Conservation (phyloP, 2,113 vertebrate species). For the Notechis scutatus region DNA sequence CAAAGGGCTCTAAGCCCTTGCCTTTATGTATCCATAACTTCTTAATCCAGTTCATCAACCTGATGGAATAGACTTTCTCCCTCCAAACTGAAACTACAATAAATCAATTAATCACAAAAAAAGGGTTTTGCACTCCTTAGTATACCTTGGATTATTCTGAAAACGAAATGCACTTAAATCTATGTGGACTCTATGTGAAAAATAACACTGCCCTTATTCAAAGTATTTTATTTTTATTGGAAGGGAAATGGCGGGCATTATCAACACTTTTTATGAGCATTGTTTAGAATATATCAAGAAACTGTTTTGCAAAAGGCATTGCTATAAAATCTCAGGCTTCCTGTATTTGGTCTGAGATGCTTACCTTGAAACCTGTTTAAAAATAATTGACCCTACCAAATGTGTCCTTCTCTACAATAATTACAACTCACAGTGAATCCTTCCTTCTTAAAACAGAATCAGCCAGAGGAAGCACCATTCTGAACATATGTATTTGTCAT, state of each 20-base stretch:
- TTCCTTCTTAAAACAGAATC: neutral
- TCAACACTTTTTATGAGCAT: neutral
- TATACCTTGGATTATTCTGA: constrained; percentile 24
- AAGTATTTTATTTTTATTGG: constrained; percentile 22
- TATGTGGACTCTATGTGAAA: constrained; percentile 9
- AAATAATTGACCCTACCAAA: neutral
- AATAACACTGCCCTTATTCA: constrained; percentile 14
- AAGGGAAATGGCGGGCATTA: constrained; percentile 3
- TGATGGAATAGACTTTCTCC: neutral
- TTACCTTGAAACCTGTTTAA: neutral
- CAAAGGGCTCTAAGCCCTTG: neutral
- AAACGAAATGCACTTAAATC: constrained; percentile 6
- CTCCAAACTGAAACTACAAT: neutral
- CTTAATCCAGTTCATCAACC: neutral
- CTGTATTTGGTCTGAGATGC: neutral
- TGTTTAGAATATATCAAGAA: constrained; percentile 4
- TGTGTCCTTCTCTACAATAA: neutral
- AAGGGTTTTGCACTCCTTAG: neutral
- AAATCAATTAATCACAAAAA: constrained; percentile 1
- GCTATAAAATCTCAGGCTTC: neutral
- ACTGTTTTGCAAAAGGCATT: neutral
- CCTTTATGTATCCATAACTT: neutral
- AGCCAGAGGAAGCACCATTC: neutral
- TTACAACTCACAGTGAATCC: neutral
- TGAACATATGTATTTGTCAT: neutral